phyloP scores from a whole-genome alignment of 2,797 vertebrate species.

The Caiman crocodilus region DNA sequence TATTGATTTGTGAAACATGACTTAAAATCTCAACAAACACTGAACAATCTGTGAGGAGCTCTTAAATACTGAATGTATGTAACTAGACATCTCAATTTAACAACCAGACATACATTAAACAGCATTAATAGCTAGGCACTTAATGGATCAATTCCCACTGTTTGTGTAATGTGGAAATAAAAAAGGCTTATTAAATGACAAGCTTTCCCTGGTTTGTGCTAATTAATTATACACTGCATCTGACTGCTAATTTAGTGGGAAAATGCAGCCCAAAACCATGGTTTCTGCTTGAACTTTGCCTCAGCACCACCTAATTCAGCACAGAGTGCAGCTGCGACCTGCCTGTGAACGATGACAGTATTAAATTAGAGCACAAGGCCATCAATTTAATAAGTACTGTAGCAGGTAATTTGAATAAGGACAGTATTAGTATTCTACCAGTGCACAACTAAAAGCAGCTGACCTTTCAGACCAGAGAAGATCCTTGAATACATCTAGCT shows the following conservation, averaged over 20 bases:
- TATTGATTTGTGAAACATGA: conserved; percentile 83
- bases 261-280: conserved; percentile 87
- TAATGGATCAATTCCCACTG: conserved; percentile 94
- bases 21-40: conserved; percentile 82
- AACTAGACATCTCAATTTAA: conserved; percentile 90
- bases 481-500: conserved; percentile 97
- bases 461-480: conserved; percentile 98
- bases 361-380: conserved; percentile 98
- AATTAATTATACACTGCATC: conserved; percentile 93
- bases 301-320: conserved; percentile 90
- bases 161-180: conserved; percentile 91
- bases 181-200: conserved; percentile 97
- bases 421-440: conserved; percentile 97
- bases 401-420: conserved; percentile 99
- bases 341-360: conserved; percentile 90
- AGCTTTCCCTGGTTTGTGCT: conserved; percentile 92
- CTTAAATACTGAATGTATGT: conserved; percentile 83
- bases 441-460: conserved; percentile 98
- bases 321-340: conserved; percentile 88
- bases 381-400: conserved; percentile 98
- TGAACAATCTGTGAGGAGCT: conserved; percentile 79
- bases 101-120: conserved; percentile 92
- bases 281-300: conserved; percentile 93
- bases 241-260: conserved; percentile 93
- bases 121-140: conserved; percentile 90